Percentiles rank a stretch among this genome's conserved stretches.
phyloP scores from a whole-genome alignment of 2,888 invertebrate species.

The Cheilosia urbana region DNA sequence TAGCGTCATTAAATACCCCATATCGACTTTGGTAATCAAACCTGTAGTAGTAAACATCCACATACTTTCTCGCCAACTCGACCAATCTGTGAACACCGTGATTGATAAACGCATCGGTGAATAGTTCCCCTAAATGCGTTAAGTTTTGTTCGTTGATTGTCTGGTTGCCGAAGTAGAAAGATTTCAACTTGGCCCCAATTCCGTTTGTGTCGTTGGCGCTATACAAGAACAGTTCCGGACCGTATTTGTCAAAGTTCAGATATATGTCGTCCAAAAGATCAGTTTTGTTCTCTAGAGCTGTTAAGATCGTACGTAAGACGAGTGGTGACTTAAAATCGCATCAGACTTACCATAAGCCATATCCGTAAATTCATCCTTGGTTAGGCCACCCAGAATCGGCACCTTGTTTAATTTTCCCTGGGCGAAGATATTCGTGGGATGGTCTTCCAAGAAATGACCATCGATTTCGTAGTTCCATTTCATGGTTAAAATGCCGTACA shows the following conservation, averaged over 20 bases:
- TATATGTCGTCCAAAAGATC: constrained; percentile 78
- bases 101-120: constrained; percentile 85
- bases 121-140: constrained; percentile 83
- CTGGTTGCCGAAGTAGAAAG: constrained; percentile 76
- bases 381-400: constrained; percentile 87
- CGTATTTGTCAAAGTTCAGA: constrained; percentile 78
- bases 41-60: constrained; percentile 86
- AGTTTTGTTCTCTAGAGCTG: constrained; percentile 77
- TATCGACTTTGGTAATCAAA: constrained; percentile 86
- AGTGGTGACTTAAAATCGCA: neutral
- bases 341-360: constrained; percentile 80
- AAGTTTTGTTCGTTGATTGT: constrained; percentile 63
- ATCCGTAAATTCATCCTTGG: constrained; percentile 85
- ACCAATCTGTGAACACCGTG: constrained; percentile 86
- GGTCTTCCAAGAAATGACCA: constrained; percentile 86
- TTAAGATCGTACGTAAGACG: neutral
- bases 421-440: constrained; percentile 85
- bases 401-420: constrained; percentile 85
- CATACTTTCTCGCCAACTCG: constrained; percentile 85
- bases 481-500: constrained; percentile 78
- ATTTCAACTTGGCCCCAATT: neutral
- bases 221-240: constrained; percentile 82
- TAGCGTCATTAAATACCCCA: constrained; percentile 84
- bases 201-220: constrained; percentile 79
- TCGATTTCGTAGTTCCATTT: constrained; percentile 85